Evolutionary conservation across 1,140 invertebrate genomes (phyloP).

Genomic region (Drosophila asahinai): DNA sequence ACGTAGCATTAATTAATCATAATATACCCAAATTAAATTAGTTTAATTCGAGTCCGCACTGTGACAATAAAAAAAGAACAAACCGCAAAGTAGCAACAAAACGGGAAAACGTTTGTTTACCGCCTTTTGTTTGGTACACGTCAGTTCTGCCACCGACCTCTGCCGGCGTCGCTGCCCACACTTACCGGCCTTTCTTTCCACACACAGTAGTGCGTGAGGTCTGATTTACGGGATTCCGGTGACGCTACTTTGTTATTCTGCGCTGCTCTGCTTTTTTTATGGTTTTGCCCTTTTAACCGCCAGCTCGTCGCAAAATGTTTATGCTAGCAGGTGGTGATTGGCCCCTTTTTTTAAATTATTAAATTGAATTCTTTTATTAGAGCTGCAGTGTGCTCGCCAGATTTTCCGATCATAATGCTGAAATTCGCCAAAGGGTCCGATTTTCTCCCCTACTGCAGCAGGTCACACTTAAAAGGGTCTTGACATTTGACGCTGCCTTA

Average conservation of each 20-base stretch:
- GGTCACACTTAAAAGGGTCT: no score
- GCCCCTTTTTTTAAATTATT: not conserved
- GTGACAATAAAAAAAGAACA: slow-evolving; percentile 3
- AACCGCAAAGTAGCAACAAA: slow-evolving; percentile 1
- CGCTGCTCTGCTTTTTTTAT: slow-evolving; percentile 7
- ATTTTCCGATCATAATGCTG: no score
- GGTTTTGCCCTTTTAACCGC: slow-evolving; percentile 37
- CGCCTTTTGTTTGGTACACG: slow-evolving; percentile 53
- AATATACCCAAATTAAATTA: not conserved
- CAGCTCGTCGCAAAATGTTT: not conserved
- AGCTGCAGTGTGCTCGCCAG: no score
- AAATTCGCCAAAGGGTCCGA: no score
- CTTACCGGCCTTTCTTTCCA: slow-evolving; percentile 15
- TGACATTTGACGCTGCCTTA: no score
- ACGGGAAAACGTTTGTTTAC: slow-evolving; percentile 17
- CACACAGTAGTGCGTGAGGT: not conserved
- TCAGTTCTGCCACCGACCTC: slow-evolving; percentile 19
- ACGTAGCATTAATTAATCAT: no score
- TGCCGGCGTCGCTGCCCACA: slow-evolving; percentile 13
- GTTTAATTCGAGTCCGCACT: not conserved
- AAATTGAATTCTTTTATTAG: not conserved
- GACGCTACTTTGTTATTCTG: not conserved
- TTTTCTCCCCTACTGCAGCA: no score
- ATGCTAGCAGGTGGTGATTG: not conserved
- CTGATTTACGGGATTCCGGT: not conserved